These are phyloP conservation scores for Lycia hirtaria DNA, from an alignment of 2,888 invertebrate species.

Conservation along the genomic window DNA sequence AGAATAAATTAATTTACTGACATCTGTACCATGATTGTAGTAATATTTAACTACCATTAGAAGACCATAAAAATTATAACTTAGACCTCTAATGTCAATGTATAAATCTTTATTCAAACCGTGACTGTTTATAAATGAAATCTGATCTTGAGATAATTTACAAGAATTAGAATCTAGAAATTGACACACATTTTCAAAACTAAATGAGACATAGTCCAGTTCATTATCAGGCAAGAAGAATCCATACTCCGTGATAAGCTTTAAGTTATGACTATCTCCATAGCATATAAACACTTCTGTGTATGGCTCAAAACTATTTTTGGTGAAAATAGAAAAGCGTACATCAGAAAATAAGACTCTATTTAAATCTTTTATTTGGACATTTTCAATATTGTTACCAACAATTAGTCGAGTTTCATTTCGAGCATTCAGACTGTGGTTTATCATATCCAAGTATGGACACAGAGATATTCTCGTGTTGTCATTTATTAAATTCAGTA, in stretches of 20 bases:
- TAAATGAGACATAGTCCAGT: constrained; percentile 88
- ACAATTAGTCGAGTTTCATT: constrained; percentile 81
- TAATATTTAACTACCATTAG: constrained; percentile 78
- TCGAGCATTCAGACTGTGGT: constrained; percentile 89
- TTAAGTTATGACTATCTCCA: constrained; percentile 92
- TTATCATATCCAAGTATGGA: constrained; percentile 95
- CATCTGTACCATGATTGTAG: constrained; percentile 69
- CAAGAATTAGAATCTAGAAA: constrained; percentile 66
- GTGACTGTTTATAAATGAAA: constrained; percentile 87
- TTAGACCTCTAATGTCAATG: constrained; percentile 86
- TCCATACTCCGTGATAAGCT: constrained; percentile 94
- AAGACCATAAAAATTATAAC: constrained; percentile 87
- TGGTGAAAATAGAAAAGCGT: constrained; percentile 77
- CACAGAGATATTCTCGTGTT: constrained; percentile 90
- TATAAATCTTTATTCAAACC: constrained; percentile 87
- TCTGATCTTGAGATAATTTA: constrained; percentile 83
- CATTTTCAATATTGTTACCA: constrained; percentile 61
- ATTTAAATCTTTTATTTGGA: constrained; percentile 59
- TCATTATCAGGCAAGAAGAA: constrained; percentile 90
- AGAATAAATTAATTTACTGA: constrained; percentile 75
- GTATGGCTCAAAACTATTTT: constrained; percentile 84
- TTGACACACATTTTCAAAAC: constrained; percentile 80
- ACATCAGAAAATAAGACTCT: constrained; percentile 69
- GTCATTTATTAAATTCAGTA: constrained; percentile 80
- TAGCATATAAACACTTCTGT: constrained; percentile 95